These are phyloP conservation scores for Pomacea maculata DNA, from an alignment of 1,140 invertebrate species.

Conservation along the genomic window DNA sequence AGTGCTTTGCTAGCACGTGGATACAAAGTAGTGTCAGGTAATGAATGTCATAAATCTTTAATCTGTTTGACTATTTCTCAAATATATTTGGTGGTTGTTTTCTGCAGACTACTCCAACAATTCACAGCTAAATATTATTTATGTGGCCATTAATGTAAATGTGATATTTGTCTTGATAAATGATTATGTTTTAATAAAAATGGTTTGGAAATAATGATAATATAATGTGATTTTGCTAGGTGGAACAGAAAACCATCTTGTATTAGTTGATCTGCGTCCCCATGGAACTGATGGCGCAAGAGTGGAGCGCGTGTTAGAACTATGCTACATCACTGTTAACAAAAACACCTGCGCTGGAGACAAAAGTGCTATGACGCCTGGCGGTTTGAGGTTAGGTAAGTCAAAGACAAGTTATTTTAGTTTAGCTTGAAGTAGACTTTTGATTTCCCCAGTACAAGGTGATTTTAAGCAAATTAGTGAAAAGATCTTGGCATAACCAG, in stretches of 20 bases:
- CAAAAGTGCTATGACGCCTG: constrained; percentile 93
- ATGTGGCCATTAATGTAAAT: too few species aligned
- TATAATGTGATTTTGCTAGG: constrained; percentile 46
- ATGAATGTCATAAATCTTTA: background rate
- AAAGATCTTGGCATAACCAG: background rate
- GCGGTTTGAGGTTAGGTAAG: constrained; percentile 73
- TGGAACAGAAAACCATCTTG: constrained; percentile 72
- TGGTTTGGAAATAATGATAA: background rate
- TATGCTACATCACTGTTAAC: constrained; percentile 92
- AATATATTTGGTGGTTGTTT: background rate
- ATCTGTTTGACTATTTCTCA: background rate
- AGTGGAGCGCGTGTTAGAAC: constrained; percentile 88
- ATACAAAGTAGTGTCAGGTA: constrained; percentile 68
- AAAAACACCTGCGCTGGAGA: constrained; percentile 94
- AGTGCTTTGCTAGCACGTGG: constrained; percentile 63
- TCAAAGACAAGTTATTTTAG: too few species aligned
- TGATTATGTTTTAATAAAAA: too few species aligned
- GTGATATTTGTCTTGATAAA: too few species aligned
- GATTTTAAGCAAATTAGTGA: background rate
- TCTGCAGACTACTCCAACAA: background rate
- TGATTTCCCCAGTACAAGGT: background rate
- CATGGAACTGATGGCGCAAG: constrained; percentile 83
- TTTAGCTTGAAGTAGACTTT: too few species aligned
- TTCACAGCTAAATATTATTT: background rate
- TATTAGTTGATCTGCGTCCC: constrained; percentile 79